Evolutionary conservation across 2,888 invertebrate genomes (phyloP).

Genomic region (Globia sparganii): DNA sequence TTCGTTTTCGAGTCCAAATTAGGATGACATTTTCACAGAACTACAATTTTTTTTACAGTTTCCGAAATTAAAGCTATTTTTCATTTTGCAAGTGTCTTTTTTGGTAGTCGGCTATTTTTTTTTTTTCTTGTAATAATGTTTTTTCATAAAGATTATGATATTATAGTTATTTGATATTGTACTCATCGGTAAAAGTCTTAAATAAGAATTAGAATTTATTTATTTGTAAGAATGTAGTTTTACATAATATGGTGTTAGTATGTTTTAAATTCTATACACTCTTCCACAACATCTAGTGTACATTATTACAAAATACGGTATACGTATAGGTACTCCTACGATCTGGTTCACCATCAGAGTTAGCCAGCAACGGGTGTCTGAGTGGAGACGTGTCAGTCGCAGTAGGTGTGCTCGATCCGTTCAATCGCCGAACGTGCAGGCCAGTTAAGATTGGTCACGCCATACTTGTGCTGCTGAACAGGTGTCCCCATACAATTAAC

Average conservation of each 20-base stretch:
- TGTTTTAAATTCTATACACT: background rate
- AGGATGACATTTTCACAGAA: no score
- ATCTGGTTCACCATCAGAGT: no score
- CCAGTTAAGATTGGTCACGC: background rate
- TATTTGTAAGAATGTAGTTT: no score
- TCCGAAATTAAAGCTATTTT: no score
- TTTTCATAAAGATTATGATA: background rate
- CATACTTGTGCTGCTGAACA: slow-evolving; percentile 18
- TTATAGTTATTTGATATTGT: background rate
- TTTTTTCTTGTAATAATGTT: no score
- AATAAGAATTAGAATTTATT: no score
- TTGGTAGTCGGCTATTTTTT: no score
- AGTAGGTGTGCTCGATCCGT: background rate
- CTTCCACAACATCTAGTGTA: background rate
- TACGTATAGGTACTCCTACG: background rate
- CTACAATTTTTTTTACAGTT: no score
- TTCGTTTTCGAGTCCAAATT: no score
- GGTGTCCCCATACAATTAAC: slow-evolving; percentile 44
- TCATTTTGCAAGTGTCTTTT: no score
- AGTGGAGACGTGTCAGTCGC: background rate
- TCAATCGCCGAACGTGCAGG: background rate
- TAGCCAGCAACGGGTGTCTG: background rate
- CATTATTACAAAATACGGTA: background rate
- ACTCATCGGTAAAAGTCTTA: background rate
- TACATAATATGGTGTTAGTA: no score